A percentile compares a stretch with the other conserved stretches of the same genome.
These are phyloP conservation scores for Anas georgica DNA, from an alignment of 2,797 vertebrate genomes.

Conservation along the genomic window DNA sequence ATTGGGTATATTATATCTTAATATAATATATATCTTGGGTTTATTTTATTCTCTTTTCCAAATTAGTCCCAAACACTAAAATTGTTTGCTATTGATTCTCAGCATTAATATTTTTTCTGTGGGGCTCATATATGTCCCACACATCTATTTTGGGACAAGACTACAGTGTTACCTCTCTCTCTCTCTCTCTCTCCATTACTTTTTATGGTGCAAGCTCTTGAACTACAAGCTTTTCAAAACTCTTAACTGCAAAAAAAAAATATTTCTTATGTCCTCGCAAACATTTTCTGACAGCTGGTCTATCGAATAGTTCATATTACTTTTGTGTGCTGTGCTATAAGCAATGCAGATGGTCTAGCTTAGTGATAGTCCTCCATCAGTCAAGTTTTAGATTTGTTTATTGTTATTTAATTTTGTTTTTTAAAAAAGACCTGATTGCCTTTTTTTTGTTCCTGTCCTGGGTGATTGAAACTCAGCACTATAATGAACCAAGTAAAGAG, in stretches of 20 bases:
- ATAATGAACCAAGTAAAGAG: slow-evolving; percentile 61
- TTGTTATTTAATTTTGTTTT: slow-evolving; percentile 4
- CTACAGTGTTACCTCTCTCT: not conserved
- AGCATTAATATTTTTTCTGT: not conserved
- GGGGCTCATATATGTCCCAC: not conserved
- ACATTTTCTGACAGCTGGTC: slow-evolving; percentile 49
- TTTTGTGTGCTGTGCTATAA: slow-evolving; percentile 57
- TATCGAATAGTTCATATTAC: slow-evolving; percentile 43
- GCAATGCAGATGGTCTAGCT: slow-evolving; percentile 57
- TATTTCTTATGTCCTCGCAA: slow-evolving; percentile 22
- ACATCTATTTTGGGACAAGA: not conserved
- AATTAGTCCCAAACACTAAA: not conserved
- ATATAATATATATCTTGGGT: no score
- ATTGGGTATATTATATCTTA: not conserved
- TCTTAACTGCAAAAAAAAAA: not conserved
- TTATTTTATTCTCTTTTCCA: not conserved
- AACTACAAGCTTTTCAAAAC: not conserved
- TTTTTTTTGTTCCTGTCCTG: not conserved
- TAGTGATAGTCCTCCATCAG: slow-evolving; percentile 51
- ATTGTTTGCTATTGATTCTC: not conserved
- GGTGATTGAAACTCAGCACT: slow-evolving; percentile 50
- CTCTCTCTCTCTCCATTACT: not conserved
- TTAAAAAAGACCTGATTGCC: slow-evolving; percentile 34
- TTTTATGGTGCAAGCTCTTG: not conserved
- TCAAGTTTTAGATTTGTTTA: slow-evolving; percentile 51